Evolutionary conservation across 2,888 invertebrate genomes (phyloP).

Genomic region (Eucriotettix oculatus): DNA sequence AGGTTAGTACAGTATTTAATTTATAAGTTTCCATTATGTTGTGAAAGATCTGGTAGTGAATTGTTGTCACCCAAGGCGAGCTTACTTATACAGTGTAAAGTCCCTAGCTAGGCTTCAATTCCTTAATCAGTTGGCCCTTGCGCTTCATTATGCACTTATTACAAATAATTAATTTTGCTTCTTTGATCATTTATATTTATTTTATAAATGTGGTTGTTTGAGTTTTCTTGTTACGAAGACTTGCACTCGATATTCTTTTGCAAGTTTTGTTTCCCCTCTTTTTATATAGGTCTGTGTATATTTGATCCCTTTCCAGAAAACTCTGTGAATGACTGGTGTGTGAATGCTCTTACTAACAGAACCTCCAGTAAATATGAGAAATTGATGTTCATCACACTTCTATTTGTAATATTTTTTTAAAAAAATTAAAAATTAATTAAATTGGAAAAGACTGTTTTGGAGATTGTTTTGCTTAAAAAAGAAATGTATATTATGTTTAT

Average conservation of each 20-base stretch:
- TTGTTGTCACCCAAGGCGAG: not conserved
- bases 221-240: not conserved
- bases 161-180: not conserved
- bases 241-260: not conserved
- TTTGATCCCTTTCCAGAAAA: not conserved
- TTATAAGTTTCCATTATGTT: not conserved
- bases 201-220: not conserved
- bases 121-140: not conserved
- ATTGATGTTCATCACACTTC: not conserved
- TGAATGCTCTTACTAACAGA: not conserved
- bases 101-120: not conserved
- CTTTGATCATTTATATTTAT: not conserved
- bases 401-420: too few species aligned
- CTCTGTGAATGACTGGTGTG: not conserved
- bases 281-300: not conserved
- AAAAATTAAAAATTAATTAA: too few species aligned
- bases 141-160: not conserved
- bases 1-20: conserved; percentile 41
- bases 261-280: not conserved
- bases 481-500: too few species aligned
- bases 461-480: too few species aligned
- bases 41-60: not conserved
- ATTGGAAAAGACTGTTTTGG: too few species aligned
- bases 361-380: not conserved
- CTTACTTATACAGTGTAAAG: not conserved